These are phyloP conservation scores for Gadus macrocephalus DNA, from an alignment of 2,113 vertebrate species.

Conservation along the genomic window DNA sequence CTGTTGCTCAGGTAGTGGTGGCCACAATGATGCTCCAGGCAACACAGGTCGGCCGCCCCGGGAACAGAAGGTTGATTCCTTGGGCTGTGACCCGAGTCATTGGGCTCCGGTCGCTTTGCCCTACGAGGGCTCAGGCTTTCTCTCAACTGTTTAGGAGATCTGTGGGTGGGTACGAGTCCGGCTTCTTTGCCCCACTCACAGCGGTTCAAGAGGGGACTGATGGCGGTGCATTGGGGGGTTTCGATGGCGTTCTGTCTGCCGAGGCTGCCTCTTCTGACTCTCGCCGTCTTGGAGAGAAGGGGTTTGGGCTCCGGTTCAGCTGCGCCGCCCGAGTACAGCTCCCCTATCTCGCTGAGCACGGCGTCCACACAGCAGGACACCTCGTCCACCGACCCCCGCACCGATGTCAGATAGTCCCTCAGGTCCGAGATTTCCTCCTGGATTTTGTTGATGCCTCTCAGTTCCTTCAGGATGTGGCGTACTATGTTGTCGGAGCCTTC, in stretches of 20 bases:
- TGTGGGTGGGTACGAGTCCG: conserved; percentile 3
- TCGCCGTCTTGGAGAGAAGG: conserved; percentile 52
- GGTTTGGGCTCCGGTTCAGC: conserved; percentile 31
- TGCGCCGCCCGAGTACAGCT: conserved; percentile 72
- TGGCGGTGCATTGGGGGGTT: conserved; percentile 30
- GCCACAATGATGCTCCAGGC: conserved; percentile 34
- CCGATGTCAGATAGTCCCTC: conserved; percentile 84
- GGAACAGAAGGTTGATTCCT: conserved; percentile 15
- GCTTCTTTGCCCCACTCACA: conserved; percentile 32
- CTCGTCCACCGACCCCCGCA: conserved; percentile 93
- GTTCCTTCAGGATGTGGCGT: conserved; percentile 91
- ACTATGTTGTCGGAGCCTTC: conserved; percentile 71
- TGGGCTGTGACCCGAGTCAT: conserved; percentile 32
- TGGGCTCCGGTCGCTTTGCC: conserved; percentile 24
- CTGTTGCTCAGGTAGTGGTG: conserved; percentile 63
- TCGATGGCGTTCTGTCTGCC: conserved; percentile 56
- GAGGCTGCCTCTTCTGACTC: conserved; percentile 47
- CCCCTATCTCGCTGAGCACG: conserved; percentile 90
- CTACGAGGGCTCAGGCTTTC: conserved; percentile 8
- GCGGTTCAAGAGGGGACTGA: conserved; percentile 36
- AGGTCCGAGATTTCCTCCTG: conserved; percentile 95
- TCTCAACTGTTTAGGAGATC: conserved; percentile 31
- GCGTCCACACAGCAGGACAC: conserved; percentile 93
- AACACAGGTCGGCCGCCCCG: conserved; percentile 30
- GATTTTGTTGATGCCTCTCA: conserved; percentile 92